A percentile compares a stretch with the other conserved stretches of the same genome.
Evolutionary conservation across 2,113 vertebrate genomes (phyloP).

Genomic region (cattle (Bos taurus)): DNA sequence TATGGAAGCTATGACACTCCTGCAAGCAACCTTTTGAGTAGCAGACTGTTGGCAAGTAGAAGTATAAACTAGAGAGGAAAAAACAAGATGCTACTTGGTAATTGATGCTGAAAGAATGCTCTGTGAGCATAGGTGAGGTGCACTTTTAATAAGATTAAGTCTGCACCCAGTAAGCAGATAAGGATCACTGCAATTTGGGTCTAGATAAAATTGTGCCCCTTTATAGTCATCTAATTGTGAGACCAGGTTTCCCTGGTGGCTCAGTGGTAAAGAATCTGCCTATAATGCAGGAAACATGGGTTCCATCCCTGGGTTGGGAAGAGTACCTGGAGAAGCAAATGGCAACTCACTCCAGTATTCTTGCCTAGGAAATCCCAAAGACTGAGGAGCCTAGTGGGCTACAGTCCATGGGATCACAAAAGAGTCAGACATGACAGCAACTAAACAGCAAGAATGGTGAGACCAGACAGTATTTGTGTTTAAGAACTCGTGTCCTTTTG

Average conservation of each 20-base stretch:
- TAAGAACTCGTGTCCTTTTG: neutral
- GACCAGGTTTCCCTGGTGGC: neutral
- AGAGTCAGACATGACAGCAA: neutral
- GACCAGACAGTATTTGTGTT: neutral
- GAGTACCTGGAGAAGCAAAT: neutral
- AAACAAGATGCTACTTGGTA: neutral
- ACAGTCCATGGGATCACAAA: neutral
- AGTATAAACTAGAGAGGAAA: neutral
- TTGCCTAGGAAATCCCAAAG: neutral
- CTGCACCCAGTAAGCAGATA: neutral
- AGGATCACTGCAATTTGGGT: neutral
- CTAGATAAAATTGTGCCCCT: neutral
- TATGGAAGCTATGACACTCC: neutral
- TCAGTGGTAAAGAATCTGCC: neutral
- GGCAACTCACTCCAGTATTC: neutral
- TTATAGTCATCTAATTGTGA: neutral
- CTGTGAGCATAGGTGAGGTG: neutral
- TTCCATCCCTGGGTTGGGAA: neutral
- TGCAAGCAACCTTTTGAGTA: neutral
- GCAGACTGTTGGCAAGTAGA: neutral
- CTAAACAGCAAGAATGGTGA: neutral
- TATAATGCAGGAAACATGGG: neutral
- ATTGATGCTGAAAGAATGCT: neutral
- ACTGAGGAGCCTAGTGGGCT: neutral
- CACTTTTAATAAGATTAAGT: neutral